Percentiles rank a stretch among this genome's conserved stretches.
phyloP scores from a whole-genome alignment of 2,888 invertebrate genomes.

The Rhopalosiphum nymphaeae region DNA sequence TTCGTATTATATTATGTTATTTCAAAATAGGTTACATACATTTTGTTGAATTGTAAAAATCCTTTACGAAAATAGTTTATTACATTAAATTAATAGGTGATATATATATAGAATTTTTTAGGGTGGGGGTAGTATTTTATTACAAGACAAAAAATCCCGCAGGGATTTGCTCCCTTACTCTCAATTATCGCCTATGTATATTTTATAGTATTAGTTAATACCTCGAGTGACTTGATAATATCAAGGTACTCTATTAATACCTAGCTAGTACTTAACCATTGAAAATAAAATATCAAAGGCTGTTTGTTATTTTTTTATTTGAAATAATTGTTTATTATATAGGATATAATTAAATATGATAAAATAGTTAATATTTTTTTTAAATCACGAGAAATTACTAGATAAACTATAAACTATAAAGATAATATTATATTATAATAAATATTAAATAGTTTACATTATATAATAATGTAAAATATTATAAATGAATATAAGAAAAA shows the following conservation, averaged over 20 bases:
- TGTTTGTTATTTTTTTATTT: background rate
- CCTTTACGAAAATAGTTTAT: background rate
- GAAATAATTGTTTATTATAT: background rate
- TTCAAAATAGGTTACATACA: background rate
- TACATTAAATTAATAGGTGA: background rate
- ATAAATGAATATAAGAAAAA: background rate
- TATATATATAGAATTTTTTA: background rate
- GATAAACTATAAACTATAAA: background rate
- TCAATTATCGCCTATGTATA: background rate
- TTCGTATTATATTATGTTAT: background rate
- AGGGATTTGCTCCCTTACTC: rapidly evolving
- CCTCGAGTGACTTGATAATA: no score
- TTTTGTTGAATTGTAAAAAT: background rate
- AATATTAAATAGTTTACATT: no score
- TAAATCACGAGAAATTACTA: background rate
- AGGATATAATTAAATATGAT: background rate
- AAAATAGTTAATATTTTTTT: background rate
- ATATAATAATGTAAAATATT: background rate
- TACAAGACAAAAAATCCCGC: background rate
- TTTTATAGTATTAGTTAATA: background rate
- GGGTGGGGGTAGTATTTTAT: background rate
- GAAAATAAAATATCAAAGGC: background rate
- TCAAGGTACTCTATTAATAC: no score
- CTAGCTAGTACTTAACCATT: background rate
- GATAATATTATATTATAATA: background rate